A percentile compares a stretch with the other conserved stretches of the same genome.
These are phyloP conservation scores for Myiagra hebetior DNA, from an alignment of 2,113 vertebrate genomes.

Conservation along the genomic window DNA sequence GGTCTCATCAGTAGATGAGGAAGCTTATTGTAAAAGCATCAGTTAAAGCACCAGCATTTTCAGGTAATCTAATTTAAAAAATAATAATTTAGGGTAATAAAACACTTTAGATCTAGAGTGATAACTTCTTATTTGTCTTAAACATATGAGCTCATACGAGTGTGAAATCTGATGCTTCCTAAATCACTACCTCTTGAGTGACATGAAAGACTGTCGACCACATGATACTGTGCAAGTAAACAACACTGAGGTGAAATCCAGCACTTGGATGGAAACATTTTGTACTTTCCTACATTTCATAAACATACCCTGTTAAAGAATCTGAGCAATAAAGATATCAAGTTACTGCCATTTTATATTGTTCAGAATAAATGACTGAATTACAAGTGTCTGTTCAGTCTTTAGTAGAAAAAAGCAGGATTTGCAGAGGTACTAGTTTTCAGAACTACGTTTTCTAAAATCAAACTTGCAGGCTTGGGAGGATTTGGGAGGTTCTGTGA, in stretches of 20 bases:
- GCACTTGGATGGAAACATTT: conserved; percentile 28
- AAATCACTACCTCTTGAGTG: background rate
- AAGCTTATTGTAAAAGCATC: background rate
- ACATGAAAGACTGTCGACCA: background rate
- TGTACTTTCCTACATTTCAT: conserved; percentile 12
- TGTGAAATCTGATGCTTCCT: background rate
- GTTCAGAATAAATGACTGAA: background rate
- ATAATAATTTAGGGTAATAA: background rate
- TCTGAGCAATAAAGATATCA: conserved; percentile 12
- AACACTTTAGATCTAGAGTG: background rate
- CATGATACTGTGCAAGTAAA: background rate
- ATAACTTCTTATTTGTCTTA: background rate
- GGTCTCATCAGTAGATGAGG: background rate
- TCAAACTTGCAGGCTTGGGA: background rate
- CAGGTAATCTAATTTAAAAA: background rate
- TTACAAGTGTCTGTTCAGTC: background rate
- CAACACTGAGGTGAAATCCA: background rate
- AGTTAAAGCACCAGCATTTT: background rate
- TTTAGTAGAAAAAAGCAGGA: background rate
- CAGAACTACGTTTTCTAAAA: background rate
- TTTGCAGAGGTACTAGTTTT: background rate
- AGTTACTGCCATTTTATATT: conserved; percentile 4
- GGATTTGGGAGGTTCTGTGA: background rate
- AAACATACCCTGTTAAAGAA: background rate
- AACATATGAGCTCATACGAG: background rate